Percentiles rank a stretch among this genome's conserved stretches.
phyloP scores from a whole-genome alignment of 2,888 invertebrate species.

The Drosophila pseudotakahashii region DNA sequence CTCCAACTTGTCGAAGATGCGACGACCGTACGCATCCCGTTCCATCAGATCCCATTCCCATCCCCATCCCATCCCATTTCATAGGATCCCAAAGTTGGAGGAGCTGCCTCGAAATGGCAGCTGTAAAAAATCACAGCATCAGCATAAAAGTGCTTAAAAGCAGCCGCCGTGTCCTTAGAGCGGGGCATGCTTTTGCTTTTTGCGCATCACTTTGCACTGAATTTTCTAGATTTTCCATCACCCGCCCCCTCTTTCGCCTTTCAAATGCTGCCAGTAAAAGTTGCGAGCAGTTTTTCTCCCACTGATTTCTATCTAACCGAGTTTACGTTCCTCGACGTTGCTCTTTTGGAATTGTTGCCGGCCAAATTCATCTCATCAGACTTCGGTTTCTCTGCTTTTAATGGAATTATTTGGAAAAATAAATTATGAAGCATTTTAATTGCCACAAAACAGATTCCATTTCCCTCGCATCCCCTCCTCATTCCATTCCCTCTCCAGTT shows the following conservation, averaged over 20 bases:
- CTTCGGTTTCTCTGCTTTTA: slow-evolving; percentile 35
- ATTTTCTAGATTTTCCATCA: slow-evolving; percentile 36
- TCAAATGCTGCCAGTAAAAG: slow-evolving; percentile 27
- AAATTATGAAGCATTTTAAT: slow-evolving; percentile 60
- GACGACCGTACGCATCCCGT: slow-evolving; percentile 57
- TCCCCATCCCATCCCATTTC: neutral
- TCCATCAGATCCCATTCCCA: slow-evolving; percentile 46
- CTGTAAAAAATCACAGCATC: slow-evolving; percentile 81
- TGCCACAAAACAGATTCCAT: slow-evolving; percentile 48
- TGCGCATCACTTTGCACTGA: slow-evolving; percentile 60
- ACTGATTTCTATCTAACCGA: slow-evolving; percentile 49
- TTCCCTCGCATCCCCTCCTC: neutral
- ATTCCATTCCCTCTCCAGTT: slow-evolving; percentile 25
- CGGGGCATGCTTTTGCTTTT: slow-evolving; percentile 48
- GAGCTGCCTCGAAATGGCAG: slow-evolving; percentile 68
- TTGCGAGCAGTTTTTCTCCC: slow-evolving; percentile 46
- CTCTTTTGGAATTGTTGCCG: slow-evolving; percentile 11
- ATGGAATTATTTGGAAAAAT: slow-evolving; percentile 61
- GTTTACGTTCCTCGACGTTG: slow-evolving; percentile 26
- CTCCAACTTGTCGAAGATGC: slow-evolving; percentile 54
- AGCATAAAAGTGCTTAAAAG: slow-evolving; percentile 80
- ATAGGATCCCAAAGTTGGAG: slow-evolving; percentile 1
- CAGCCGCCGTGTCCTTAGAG: slow-evolving; percentile 63
- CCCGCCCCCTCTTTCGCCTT: neutral
- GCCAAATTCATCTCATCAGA: slow-evolving; percentile 31